Conservation (phyloP, 1,140 invertebrate genomes). For the Achroia grisella region DNA sequence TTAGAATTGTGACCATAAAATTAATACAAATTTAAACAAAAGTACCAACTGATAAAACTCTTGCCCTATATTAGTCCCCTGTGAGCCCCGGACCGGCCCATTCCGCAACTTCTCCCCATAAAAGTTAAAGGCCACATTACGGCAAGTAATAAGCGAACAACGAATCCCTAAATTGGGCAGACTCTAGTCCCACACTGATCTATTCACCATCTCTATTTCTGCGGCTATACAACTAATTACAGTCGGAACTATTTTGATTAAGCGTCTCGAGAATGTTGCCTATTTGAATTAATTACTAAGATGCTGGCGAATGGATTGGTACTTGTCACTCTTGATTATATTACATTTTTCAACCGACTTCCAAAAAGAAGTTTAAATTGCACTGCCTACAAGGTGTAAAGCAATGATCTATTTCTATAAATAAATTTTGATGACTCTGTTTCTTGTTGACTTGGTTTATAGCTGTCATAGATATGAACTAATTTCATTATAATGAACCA, state of each 20-base stretch:
- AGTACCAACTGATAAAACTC: slow-evolving; percentile 45
- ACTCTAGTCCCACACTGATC: slow-evolving; percentile 24
- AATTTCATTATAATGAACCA: too few relatives aligned
- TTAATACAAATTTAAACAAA: slow-evolving; percentile 38
- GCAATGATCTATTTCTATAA: too few relatives aligned
- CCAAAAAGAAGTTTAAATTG: too few relatives aligned
- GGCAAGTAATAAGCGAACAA: slow-evolving; percentile 59
- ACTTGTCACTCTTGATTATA: too few relatives aligned
- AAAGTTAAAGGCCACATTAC: slow-evolving; percentile 66
- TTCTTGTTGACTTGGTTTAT: too few relatives aligned
- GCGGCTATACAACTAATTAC: background rate
- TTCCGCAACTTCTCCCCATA: slow-evolving; percentile 51
- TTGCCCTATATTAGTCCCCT: slow-evolving; percentile 45
- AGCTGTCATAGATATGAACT: too few relatives aligned
- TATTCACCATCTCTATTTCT: slow-evolving; percentile 19
- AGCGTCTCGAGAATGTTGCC: background rate
- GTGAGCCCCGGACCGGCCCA: slow-evolving; percentile 26
- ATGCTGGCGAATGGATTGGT: too few relatives aligned
- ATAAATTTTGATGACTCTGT: too few relatives aligned
- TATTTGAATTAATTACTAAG: background rate
- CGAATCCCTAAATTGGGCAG: slow-evolving; percentile 40
- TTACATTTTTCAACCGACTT: too few relatives aligned
- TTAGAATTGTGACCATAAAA: slow-evolving; percentile 15
- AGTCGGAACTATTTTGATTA: background rate
- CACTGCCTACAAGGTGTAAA: too few relatives aligned